Evolutionary conservation across 2,888 invertebrate genomes (phyloP).

Genomic region (Pollenia griseotomentosa): DNA sequence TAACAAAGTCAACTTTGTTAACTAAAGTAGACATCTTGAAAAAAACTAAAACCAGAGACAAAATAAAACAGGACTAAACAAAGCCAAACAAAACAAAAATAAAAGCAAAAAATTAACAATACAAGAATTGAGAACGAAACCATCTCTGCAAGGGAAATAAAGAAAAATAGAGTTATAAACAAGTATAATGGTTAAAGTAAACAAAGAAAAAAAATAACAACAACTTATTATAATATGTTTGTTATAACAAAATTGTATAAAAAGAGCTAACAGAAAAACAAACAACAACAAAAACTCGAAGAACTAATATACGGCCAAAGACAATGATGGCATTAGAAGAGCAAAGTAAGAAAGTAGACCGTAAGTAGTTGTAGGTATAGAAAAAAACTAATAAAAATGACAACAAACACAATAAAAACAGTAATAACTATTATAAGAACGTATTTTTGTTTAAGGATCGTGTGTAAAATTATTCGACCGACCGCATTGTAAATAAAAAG

Average conservation of each 20-base stretch:
- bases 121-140: conserved; percentile 28
- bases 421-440: conserved; percentile 29
- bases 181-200: conserved; percentile 56
- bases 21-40: background rate
- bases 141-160: conserved; percentile 46
- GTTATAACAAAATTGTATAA: conserved; percentile 26
- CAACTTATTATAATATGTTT: conserved; percentile 38
- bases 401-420: conserved; percentile 34
- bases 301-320: conserved; percentile 41
- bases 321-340: conserved; percentile 50
- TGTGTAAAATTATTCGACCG: conserved; percentile 36
- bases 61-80: background rate
- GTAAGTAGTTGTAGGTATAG: conserved; percentile 57
- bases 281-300: background rate
- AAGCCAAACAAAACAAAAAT: background rate
- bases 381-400: conserved; percentile 28
- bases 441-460: background rate
- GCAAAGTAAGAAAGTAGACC: conserved; percentile 26
- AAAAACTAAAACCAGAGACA: background rate
- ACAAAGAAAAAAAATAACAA: conserved; percentile 33
- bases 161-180: conserved; percentile 61
- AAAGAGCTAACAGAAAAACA: background rate
- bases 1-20: background rate
- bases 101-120: background rate
- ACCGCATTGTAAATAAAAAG: conserved; percentile 39